Percentiles rank a stretch among this genome's conserved stretches.
Evolutionary conservation across 1,140 invertebrate genomes (phyloP).

Genomic region (Drosophila asahinai): DNA sequence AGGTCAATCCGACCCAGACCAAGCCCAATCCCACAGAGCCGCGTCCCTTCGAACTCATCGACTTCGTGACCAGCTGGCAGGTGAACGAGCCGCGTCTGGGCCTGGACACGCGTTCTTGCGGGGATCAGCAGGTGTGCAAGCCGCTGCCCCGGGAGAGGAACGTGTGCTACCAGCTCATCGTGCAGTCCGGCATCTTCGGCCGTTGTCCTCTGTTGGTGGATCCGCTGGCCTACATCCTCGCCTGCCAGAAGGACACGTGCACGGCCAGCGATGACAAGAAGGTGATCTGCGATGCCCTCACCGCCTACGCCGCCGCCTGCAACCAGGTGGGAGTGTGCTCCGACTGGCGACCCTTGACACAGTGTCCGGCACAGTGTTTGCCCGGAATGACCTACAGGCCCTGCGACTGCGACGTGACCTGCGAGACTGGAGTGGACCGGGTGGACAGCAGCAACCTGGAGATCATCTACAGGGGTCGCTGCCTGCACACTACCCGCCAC

Average conservation of each 20-base stretch:
- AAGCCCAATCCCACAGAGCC: slow-evolving; percentile 14
- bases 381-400: slow-evolving; percentile 17
- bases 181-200: slow-evolving; percentile 16
- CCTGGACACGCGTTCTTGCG: slow-evolving; percentile 2
- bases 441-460: slow-evolving; percentile 12
- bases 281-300: slow-evolving; percentile 3
- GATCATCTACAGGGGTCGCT: slow-evolving; percentile 16
- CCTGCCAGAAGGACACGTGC: slow-evolving; percentile 21
- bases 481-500: slow-evolving; percentile 13
- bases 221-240: slow-evolving; percentile 11
- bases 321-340: slow-evolving; percentile 8
- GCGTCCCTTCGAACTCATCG: slow-evolving; percentile 1
- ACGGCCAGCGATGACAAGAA: background rate
- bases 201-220: slow-evolving; percentile 15
- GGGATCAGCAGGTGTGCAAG: slow-evolving; percentile 8
- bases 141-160: slow-evolving; percentile 2
- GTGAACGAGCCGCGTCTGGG: slow-evolving; percentile 16
- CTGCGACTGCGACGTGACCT: slow-evolving; percentile 17
- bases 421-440: slow-evolving; percentile 11
- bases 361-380: slow-evolving; percentile 6
- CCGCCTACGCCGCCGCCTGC: slow-evolving; percentile 7
- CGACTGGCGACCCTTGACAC: slow-evolving; percentile 11
- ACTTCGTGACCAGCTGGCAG: slow-evolving; percentile 22
- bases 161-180: slow-evolving; percentile 15
- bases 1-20: slow-evolving; percentile 1